Base-by-base conservation (phyloP, 2,113 vertebrate species). In the Mirounga angustirostris region DNA sequence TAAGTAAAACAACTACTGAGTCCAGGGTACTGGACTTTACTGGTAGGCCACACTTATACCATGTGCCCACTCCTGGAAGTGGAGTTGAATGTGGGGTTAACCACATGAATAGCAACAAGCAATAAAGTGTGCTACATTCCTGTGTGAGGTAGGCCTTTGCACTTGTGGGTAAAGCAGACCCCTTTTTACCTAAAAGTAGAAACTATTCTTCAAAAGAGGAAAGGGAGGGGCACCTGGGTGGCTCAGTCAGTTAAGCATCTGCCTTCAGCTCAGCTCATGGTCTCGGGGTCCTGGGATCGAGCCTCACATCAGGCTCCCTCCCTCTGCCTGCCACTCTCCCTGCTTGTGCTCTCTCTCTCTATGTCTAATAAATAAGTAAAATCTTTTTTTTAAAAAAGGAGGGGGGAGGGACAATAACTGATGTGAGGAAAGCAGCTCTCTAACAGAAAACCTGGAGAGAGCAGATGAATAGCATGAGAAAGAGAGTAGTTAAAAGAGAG, bases 51-150 rank as follows among this genome's bases (percentile, higher is more conserved):
- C 30, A 12, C 24, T 84, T 59, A 30, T 1, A 13, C 18, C 8
- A 3, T 10, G 1, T 7, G 14, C 59, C 46, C 1, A 0, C 2
- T 79, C 16, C 36, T 46, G 1, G 59, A 85, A 79, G 13, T 28
- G 30, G 59, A 52, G 43, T 54, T 24, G 30, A 30, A 36, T n/a
- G 11, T 52, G 36, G 33, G 11, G 6, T 80, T 36, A 52, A 2
- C 26, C 26, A 26, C 1, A 2, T 3, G 40, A 79, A 46, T 8
- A n/a, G 46, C 26, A 19, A 10, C 3, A 8, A 10, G 43, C 2
- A 0, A 12, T 2, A 28, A 63, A 24, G 9, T 36, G 50, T 52
- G 30, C 33, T 30, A 33, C 7, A 2, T n/a, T 54, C 36, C 33
- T 3, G 26, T 24, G 15, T 59, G 56, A 71, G 8, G 19, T 58